phyloP scores from a whole-genome alignment of 2,888 invertebrate genomes.

The Cerastoderma edule region DNA sequence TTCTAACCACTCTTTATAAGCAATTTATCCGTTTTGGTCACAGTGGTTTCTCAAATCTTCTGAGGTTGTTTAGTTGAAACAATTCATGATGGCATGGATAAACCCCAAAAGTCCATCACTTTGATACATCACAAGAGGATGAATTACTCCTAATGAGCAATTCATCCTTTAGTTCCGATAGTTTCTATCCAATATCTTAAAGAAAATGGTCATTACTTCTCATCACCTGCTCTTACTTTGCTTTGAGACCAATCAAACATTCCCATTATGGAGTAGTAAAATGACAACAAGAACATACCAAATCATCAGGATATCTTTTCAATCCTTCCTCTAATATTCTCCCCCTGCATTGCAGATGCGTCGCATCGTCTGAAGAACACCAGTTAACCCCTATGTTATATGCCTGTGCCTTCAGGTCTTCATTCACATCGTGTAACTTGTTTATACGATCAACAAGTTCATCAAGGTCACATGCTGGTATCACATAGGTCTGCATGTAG shows the following conservation, averaged over 20 bases:
- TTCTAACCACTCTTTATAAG: no score
- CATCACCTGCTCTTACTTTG: no score
- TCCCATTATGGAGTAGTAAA: no score
- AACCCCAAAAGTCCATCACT: no score
- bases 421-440: conserved; percentile 26
- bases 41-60: no score
- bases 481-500: conserved; percentile 33
- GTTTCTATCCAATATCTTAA: no score
- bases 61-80: no score
- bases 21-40: no score
- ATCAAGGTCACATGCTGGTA: conserved; percentile 45
- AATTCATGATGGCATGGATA: no score
- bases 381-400: conserved; percentile 37
- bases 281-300: conserved; percentile 38
- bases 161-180: neutral
- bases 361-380: conserved; percentile 34
- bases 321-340: conserved; percentile 49
- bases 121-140: no score
- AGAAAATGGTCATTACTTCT: no score
- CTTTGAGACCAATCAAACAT: no score
- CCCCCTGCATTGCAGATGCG: conserved; percentile 40
- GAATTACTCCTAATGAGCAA: neutral
- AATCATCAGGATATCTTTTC: conserved; percentile 42
- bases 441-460: conserved; percentile 42
- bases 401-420: conserved; percentile 26